Evolutionary conservation across 2,888 invertebrate species (phyloP).

Genomic region (Pseudococcus longispinus): DNA sequence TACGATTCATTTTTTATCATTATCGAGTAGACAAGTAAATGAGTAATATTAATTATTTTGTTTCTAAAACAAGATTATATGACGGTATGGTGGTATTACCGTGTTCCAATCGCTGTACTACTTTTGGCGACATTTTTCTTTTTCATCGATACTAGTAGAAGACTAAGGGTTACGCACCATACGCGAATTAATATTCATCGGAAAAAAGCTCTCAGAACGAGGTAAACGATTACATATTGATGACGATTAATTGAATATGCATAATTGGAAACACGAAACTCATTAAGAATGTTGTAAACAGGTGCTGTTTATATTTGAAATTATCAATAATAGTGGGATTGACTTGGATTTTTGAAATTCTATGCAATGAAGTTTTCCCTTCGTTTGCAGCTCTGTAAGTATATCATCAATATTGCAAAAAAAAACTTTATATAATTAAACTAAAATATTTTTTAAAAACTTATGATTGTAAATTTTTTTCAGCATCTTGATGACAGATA

Average conservation of each 20-base stretch:
- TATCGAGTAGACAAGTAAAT: not conserved
- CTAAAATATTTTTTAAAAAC: too few species aligned
- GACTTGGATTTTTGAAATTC: conserved; percentile 75
- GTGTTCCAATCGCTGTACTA: conserved; percentile 1
- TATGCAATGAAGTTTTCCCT: conserved; percentile 59
- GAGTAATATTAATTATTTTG: not conserved
- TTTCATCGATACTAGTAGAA: not conserved
- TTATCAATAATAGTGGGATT: conserved; percentile 75
- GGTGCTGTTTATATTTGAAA: conserved; percentile 71
- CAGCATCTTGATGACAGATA: conserved; percentile 67
- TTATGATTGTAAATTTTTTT: conserved; percentile 59
- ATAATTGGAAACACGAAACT: not conserved
- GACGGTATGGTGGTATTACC: conserved; percentile 39
- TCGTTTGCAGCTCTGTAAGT: not conserved
- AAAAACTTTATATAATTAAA: too few species aligned
- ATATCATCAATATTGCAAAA: not conserved
- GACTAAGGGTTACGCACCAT: conserved; percentile 1
- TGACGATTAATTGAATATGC: not conserved
- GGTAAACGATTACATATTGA: not conserved
- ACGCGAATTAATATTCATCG: conserved; percentile 15
- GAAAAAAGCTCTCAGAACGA: not conserved
- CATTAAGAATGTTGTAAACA: conserved; percentile 60
- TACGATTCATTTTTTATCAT: not conserved
- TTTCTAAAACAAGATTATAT: conserved; percentile 40
- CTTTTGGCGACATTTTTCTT: conserved; percentile 18